Evolutionary conservation across 1,140 invertebrate species (phyloP), one percentile per base, ranked within the genome.

Genomic region (Drosophila ercepeae): DNA sequence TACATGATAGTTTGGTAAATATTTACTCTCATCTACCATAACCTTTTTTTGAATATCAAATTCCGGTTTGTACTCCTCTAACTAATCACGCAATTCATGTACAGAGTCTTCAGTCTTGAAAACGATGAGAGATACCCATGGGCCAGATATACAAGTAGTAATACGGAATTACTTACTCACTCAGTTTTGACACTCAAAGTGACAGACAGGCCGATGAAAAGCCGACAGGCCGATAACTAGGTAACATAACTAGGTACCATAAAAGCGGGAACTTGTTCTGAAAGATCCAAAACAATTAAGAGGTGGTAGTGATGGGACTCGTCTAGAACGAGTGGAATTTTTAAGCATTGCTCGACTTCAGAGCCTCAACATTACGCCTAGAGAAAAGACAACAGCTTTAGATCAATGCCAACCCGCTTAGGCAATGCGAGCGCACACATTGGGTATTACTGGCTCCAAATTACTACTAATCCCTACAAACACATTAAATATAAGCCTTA

Each of bases 311-410:
- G 60, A 78, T 78, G 75, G 75, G 75, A 78, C 68, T 78, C 75
- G 58, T 71, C 75, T 78, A 78, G 75, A 78, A 78, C 75, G 74
- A 78, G 75, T 78, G 60, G 75, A 71, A 64, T 57, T 67, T 78
- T 39, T 9, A 72, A 61, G 59, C 75, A 55, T 72, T 25, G 75
- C 75, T 78, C 75, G 74, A 78, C 74, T 78, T 77, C 59, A 78
- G 75, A 72, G 75, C 75, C 75, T 67, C 68, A 78, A 45, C 75
- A 78, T 78, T 78, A 78, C 75, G 60, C 60, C 75, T 78, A 78
- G 75, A 68, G 68, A 78, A 52, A n/a, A 16, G 29, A 63, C 65
- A 70, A 42, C 75, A 32, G 49, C 18, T 53, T 67, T 67, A 52
- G 63, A 67, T 44, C 46, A 64, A 67, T 45, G 60, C 60, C 42